Conservation (phyloP, 1,140 invertebrate genomes). For the Trypoxylus dichotomus region DNA sequence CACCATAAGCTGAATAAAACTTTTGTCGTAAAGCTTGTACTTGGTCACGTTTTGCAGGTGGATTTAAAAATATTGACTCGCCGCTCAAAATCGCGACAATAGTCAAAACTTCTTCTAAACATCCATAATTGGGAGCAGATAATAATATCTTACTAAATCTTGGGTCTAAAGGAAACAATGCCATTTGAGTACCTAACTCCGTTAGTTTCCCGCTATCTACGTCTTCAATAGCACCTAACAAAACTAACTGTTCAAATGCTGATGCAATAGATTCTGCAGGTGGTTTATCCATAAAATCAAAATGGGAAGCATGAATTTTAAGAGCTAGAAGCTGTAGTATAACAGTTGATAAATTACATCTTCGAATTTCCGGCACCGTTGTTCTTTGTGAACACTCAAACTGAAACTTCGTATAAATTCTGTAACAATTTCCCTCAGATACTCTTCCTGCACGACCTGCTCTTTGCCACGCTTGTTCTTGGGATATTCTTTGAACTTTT, state of each 20-base stretch:
- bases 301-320: constrained; percentile 77
- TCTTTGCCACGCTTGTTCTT: constrained; percentile 91
- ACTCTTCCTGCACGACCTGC: constrained; percentile 89
- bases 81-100: constrained; percentile 61
- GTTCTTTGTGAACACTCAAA: constrained; percentile 72
- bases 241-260: constrained; percentile 70
- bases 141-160: constrained; percentile 84
- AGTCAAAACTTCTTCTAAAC: constrained; percentile 79
- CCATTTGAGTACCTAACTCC: constrained; percentile 80
- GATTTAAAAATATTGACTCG: constrained; percentile 63
- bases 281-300: constrained; percentile 92
- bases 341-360: constrained; percentile 54
- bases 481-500: constrained; percentile 81
- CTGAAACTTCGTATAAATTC: constrained; percentile 70
- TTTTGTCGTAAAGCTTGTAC: constrained; percentile 72
- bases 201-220: constrained; percentile 66
- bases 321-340: constrained; percentile 79
- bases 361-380: constrained; percentile 84
- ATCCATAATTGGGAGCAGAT: constrained; percentile 74
- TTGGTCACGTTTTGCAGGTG: constrained; percentile 66
- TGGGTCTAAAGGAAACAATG: constrained; percentile 90
- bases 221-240: constrained; percentile 74
- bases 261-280: constrained; percentile 67
- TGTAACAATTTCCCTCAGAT: constrained; percentile 79
- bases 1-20: constrained; percentile 85